These are phyloP conservation scores for Phataginus tricuspis DNA, from an alignment of 2,797 vertebrate genomes.

Conservation along the genomic window DNA sequence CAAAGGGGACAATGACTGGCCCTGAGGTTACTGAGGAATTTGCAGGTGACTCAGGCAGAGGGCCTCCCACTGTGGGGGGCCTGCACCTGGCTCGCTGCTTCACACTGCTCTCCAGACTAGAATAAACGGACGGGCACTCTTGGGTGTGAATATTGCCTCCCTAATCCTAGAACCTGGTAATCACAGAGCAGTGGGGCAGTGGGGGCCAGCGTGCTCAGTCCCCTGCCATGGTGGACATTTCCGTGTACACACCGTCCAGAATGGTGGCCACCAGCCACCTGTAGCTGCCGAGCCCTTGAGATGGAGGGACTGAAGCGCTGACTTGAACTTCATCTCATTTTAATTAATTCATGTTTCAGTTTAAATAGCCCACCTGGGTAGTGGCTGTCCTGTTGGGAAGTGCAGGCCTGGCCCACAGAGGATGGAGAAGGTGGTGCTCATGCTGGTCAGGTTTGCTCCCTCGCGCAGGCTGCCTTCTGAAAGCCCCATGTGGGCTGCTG, in stretches of 20 bases:
- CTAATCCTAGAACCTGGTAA: fast-evolving
- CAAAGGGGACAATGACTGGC: not conserved
- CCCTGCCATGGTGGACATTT: not conserved
- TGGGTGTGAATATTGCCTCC: too few species aligned
- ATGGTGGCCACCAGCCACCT: too few species aligned
- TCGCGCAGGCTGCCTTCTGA: not conserved
- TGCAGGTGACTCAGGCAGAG: too few species aligned
- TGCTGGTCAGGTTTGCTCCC: too few species aligned
- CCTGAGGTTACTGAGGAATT: not conserved
- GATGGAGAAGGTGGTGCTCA: too few species aligned
- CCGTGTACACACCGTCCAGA: not conserved
- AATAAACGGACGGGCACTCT: not conserved
- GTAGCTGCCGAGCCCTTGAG: not conserved
- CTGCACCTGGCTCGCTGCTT: not conserved
- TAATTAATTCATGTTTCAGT: not conserved
- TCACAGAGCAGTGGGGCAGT: too few species aligned
- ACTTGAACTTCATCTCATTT: not conserved
- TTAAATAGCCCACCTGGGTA: not conserved
- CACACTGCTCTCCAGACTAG: not conserved
- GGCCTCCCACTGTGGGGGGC: fast-evolving
- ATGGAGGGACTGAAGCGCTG: not conserved
- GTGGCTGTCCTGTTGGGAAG: not conserved
- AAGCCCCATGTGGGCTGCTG: not conserved
- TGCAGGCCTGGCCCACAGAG: not conserved
- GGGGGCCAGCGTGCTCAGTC: fast-evolving